A percentile compares a stretch with the other conserved stretches of the same genome.
Conservation (phyloP, 2,797 vertebrate genomes). For the Arrhamphus sclerolepis region DNA sequence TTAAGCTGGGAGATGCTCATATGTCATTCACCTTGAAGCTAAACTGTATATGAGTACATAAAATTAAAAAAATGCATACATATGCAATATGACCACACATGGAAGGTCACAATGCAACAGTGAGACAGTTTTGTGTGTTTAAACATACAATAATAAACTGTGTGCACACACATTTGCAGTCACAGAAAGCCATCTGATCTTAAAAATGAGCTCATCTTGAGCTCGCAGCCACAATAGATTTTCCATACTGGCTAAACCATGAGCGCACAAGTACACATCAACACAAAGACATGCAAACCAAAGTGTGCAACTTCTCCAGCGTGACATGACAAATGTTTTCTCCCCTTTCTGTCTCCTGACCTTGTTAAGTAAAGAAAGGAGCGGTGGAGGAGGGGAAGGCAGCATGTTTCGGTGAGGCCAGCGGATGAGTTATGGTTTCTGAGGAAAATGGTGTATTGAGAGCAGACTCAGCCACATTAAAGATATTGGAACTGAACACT, state of each 20-base stretch:
- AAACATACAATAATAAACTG: not conserved
- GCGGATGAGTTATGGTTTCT: conserved; percentile 46
- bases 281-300: conserved; percentile 19
- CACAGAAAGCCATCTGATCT: conserved; percentile 9
- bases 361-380: conserved; percentile 72
- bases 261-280: conserved; percentile 12
- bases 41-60: not conserved
- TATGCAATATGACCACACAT: not conserved
- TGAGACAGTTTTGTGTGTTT: not conserved
- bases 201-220: conserved; percentile 32
- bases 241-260: conserved; percentile 37
- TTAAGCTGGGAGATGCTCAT: not conserved
- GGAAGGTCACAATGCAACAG: not conserved
- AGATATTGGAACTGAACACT: conserved; percentile 55
- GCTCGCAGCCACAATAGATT: conserved; percentile 41
- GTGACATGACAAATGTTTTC: conserved; percentile 55
- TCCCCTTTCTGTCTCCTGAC: conserved; percentile 54
- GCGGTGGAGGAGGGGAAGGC: conserved; percentile 33
- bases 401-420: conserved; percentile 33
- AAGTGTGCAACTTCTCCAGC: conserved; percentile 36
- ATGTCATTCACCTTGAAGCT: conserved; percentile 14
- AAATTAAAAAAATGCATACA: not conserved
- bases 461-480: conserved; percentile 50
- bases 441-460: conserved; percentile 50
- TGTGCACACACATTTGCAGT: conserved; percentile 10